Evolutionary conservation across 2,888 invertebrate species (phyloP).

Genomic region (Empis stercorea): DNA sequence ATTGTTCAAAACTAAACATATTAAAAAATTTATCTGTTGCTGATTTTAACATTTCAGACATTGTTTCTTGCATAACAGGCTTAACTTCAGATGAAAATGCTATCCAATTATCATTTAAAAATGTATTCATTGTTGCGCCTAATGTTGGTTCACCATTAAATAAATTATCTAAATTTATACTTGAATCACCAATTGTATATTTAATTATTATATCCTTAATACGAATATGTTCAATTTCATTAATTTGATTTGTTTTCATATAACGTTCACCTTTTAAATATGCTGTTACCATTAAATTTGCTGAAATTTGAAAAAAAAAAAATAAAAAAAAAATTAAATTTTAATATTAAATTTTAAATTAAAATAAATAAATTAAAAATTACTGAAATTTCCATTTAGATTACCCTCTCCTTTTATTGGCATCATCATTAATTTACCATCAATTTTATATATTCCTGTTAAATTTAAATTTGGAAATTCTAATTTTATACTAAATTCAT

Average conservation of each 20-base stretch:
- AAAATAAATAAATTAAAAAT: conserved; percentile 1
- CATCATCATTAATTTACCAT: conserved; percentile 59
- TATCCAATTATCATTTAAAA: conserved; percentile 68
- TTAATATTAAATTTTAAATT: background rate
- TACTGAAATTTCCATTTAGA: conserved; percentile 56
- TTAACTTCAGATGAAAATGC: conserved; percentile 56
- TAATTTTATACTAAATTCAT: conserved; percentile 46
- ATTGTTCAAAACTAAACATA: conserved; percentile 42
- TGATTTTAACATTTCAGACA: conserved; percentile 43
- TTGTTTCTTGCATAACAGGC: conserved; percentile 51
- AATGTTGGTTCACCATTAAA: conserved; percentile 58
- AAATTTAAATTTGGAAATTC: conserved; percentile 51
- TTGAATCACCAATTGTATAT: conserved; percentile 52
- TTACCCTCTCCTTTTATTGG: conserved; percentile 56
- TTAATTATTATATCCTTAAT: conserved; percentile 51
- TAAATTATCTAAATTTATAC: conserved; percentile 53
- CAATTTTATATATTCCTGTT: conserved; percentile 49
- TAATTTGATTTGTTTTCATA: conserved; percentile 29
- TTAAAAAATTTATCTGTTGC: conserved; percentile 47
- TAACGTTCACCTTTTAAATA: conserved; percentile 48
- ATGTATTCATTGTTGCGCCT: conserved; percentile 58
- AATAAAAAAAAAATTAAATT: conserved; percentile 18
- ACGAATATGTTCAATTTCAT: conserved; percentile 39
- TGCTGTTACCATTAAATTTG: conserved; percentile 51
- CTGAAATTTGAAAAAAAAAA: no score